Base-by-base conservation (phyloP, 2,888 invertebrate genomes). In the Tetragonisca angustula region DNA sequence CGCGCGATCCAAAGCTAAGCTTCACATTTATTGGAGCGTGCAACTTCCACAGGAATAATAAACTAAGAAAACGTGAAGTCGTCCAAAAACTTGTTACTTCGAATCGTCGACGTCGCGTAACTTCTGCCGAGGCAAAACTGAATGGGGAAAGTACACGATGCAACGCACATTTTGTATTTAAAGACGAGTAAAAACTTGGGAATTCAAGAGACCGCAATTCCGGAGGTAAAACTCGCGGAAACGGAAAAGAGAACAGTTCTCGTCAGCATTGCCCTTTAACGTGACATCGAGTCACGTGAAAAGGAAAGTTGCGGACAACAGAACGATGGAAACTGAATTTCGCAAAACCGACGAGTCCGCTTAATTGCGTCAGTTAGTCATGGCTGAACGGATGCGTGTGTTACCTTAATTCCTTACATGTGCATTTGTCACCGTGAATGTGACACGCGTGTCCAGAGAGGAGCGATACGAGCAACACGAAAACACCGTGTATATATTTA, bases 281-380 rank as follows among this genome's bases (percentile, higher is more conserved):
- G 19, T 17, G 71, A 64, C 32, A 64, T 36, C 15, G 71, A 62
- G 27, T 64, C 73, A 56, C 43, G n/a, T 65, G 27, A 62, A 72
- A 76, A 78, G 79, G 78, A 81, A 86, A 85, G 61, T 73, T 36
- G 75, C 24, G 59, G 52, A 5, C 56, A 69, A 82, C 72, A 36
- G 36, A 43, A 43, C 50, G 65, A 27, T 32, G 54, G 76, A 84
- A 85, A 84, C 67, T 54, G 71, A 77, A 78, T 83, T 88, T 88
- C 84, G 86, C 80, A 88, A 88, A 79, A 78, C 69, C 67, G 71
- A 82, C 52, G 77, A 81, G 81, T 70, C 52, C 36, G 62, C 49
- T 75, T 84, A 88, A 86, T 88, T 88, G 86, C 86, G 70, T 82
- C 77, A 82, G 70, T 81, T 84, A 69, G 76, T 79, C 76, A 78